Base-by-base conservation (phyloP, 2,888 invertebrate species). In the Watsonalla cultraria region DNA sequence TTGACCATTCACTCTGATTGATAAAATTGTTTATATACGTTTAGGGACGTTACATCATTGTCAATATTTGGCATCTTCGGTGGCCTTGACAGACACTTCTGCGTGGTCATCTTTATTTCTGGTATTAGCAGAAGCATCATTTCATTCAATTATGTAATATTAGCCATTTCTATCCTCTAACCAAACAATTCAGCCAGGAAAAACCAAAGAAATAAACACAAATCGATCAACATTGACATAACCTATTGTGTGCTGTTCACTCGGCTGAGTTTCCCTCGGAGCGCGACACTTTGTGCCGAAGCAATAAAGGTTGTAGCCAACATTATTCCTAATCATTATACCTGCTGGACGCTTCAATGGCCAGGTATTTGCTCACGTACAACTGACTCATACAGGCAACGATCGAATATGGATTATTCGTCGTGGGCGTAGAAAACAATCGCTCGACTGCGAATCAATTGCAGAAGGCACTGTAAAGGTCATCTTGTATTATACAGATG, bases 361-460 rank as follows among this genome's bases (percentile, higher is more conserved):
- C 68, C 62, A 64, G 58, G 45, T 50, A 53, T 56, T 51, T 56
- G 62, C 58, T 60, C 66, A 65, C 58, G 66, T 65, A 60, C 52
- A 45, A 52, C 57, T 70, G 74, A 73, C 64, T 62, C 64, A 49
- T 15, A 11, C 48, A 9, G 49, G 24, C 24, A 24, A 2, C 39
- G 56, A 55, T 59, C 52, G 49, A 47, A 52, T 55, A 56, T 57
- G 56, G 55, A 54, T 50, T 51, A 46, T 51, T 54, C 42, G 14
- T 51, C 56, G 55, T 61, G 53, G 61, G 59, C 59, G 58, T 58
- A 49, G 37, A 49, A 49, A 49, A 39, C 49, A 49, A 49, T 49
- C 37, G 49, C 37, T 49, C 39, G 42, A 37, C n/a, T 37, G 37
- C 37, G 49, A 49, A 11, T 42, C 42, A 42, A 11, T 42, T 8